These are phyloP conservation scores for Gavialis gangeticus DNA, from an alignment of 2,113 vertebrate genomes.

Conservation along the genomic window DNA sequence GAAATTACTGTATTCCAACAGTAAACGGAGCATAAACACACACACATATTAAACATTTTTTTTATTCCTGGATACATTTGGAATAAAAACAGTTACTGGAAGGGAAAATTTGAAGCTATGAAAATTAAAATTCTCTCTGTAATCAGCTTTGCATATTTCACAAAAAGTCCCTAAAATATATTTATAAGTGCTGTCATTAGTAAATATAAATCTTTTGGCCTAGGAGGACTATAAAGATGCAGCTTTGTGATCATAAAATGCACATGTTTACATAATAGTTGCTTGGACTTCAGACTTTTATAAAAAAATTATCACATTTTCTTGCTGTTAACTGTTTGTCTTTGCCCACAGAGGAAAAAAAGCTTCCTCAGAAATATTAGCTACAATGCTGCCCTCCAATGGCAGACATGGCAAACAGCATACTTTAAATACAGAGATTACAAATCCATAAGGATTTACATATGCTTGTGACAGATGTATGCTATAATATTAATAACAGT, in stretches of 20 bases:
- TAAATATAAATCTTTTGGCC: not conserved
- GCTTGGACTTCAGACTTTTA: not conserved
- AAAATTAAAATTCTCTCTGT: not conserved
- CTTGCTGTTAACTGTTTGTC: not conserved
- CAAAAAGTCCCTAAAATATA: not conserved
- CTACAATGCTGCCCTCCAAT: slow-evolving; percentile 53
- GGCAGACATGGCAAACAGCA: not conserved
- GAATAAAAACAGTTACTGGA: not conserved
- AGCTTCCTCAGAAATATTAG: not conserved
- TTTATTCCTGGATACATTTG: too few relatives aligned
- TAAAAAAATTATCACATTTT: not conserved
- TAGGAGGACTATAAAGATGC: not conserved
- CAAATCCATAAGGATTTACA: not conserved
- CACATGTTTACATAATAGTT: not conserved
- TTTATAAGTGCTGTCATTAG: not conserved
- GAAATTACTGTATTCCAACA: not conserved
- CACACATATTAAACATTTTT: not conserved
- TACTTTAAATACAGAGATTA: not conserved
- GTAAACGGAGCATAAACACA: not conserved
- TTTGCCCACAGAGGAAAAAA: not conserved
- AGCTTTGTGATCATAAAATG: not conserved
- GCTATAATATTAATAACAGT: too few relatives aligned
- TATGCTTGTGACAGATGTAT: too few relatives aligned
- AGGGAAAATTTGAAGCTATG: not conserved
- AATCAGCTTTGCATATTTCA: not conserved